phyloP scores from a whole-genome alignment of 2,797 vertebrate species.

The Meriones psammophilus region DNA sequence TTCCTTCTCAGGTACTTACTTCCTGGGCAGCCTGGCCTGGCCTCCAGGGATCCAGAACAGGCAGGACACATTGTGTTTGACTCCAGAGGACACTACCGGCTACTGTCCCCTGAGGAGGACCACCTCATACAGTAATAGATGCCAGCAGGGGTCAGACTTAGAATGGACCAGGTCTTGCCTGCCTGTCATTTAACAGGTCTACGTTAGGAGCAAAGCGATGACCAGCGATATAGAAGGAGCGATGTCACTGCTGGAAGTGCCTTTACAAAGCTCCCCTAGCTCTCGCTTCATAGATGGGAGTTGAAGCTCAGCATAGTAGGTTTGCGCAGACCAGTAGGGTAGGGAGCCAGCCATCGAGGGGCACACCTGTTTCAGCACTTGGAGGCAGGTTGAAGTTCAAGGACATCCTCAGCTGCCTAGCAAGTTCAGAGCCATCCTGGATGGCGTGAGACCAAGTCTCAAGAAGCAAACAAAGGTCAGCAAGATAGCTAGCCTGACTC shows the following conservation, averaged over 20 bases:
- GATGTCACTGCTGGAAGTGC: background rate
- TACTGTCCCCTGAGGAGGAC: constrained; percentile 5
- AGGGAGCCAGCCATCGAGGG: background rate
- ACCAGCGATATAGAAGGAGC: background rate
- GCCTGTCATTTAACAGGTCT: background rate
- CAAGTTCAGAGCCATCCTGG: background rate
- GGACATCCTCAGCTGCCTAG: background rate
- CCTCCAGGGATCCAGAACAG: background rate
- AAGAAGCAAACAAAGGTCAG: background rate
- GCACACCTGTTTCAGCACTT: background rate
- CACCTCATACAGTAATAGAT: background rate
- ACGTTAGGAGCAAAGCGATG: background rate
- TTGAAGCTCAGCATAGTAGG: background rate
- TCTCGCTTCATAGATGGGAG: constrained; percentile 29
- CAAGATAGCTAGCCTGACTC: background rate
- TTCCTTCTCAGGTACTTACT: constrained; percentile 38
- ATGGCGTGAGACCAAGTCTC: background rate
- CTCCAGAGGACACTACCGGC: background rate
- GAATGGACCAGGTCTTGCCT: background rate
- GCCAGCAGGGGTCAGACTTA: background rate
- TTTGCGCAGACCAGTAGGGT: background rate
- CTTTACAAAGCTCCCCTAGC: background rate
- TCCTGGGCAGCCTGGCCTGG: constrained; percentile 63
- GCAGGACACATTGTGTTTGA: background rate
- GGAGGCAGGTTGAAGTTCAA: background rate